Conservation (phyloP, 2,888 invertebrate genomes). For the Archips crataeganus region DNA sequence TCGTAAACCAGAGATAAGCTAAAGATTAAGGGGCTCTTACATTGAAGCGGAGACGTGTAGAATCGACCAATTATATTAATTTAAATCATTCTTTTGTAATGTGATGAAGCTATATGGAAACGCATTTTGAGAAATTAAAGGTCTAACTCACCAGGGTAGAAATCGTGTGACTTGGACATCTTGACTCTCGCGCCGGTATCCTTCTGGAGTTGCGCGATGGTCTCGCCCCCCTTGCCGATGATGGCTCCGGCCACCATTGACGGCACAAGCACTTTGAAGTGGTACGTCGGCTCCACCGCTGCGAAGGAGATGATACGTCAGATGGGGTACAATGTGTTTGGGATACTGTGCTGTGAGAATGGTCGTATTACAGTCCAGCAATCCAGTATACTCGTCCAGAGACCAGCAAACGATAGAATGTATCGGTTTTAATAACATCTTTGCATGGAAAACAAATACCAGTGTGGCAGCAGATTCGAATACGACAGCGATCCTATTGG, state of each 20-base stretch:
- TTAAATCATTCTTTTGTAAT: too few relatives aligned
- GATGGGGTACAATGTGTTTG: slow-evolving; percentile 28
- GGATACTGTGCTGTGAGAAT: slow-evolving; percentile 51
- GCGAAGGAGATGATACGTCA: slow-evolving; percentile 60
- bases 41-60: too few relatives aligned
- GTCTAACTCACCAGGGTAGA: slow-evolving; percentile 95
- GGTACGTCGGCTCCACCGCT: slow-evolving; percentile 95
- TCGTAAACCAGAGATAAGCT: too few relatives aligned
- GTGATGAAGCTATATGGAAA: too few relatives aligned
- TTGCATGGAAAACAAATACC: too few relatives aligned
- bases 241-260: slow-evolving; percentile 99
- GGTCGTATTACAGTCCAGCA: background rate
- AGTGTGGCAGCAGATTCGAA: too few relatives aligned
- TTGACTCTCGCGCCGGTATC: slow-evolving; percentile 99
- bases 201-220: slow-evolving; percentile 98
- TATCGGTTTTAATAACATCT: background rate
- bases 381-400: background rate
- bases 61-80: too few relatives aligned
- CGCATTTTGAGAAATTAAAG: too few relatives aligned
- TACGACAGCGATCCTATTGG: too few relatives aligned
- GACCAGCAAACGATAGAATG: background rate
- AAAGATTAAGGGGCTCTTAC: too few relatives aligned
- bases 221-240: slow-evolving; percentile 99
- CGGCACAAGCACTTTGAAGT: slow-evolving; percentile 98
- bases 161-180: slow-evolving; percentile 99